Percentiles rank a stretch among this genome's conserved stretches.
Evolutionary conservation across 2,797 vertebrate species (phyloP).

Genomic region (Cephalopachus bancanus): DNA sequence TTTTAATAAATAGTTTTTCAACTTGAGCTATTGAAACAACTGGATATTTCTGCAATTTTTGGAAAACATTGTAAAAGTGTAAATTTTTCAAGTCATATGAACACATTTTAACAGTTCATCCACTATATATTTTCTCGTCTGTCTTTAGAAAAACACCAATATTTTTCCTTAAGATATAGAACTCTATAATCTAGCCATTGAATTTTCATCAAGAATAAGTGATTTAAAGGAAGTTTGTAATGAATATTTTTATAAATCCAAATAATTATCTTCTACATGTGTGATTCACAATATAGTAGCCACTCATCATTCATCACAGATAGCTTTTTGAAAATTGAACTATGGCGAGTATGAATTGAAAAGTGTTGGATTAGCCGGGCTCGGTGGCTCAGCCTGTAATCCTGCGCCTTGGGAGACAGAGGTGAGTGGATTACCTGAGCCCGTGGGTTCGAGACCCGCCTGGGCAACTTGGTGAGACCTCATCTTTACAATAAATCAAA

Average conservation of each 20-base stretch:
- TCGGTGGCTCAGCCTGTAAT: too few species aligned
- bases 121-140: not conserved
- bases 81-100: not conserved
- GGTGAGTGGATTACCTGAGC: too few species aligned
- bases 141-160: not conserved
- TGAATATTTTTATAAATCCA: not conserved
- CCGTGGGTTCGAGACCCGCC: too few species aligned
- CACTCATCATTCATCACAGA: not conserved
- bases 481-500: too few species aligned
- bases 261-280: not conserved
- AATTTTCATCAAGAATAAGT: not conserved
- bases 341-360: not conserved
- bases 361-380: too few species aligned
- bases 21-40: not conserved
- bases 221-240: not conserved
- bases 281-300: not conserved
- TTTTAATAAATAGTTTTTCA: not conserved
- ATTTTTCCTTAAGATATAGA: not conserved
- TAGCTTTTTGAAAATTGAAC: slow-evolving; percentile 9
- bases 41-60: not conserved
- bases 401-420: too few species aligned
- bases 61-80: not conserved
- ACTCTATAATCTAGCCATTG: not conserved
- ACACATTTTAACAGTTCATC: not conserved
- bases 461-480: too few species aligned